Conservation (phyloP, 2,113 vertebrate species). For the Chunga burmeisteri region DNA sequence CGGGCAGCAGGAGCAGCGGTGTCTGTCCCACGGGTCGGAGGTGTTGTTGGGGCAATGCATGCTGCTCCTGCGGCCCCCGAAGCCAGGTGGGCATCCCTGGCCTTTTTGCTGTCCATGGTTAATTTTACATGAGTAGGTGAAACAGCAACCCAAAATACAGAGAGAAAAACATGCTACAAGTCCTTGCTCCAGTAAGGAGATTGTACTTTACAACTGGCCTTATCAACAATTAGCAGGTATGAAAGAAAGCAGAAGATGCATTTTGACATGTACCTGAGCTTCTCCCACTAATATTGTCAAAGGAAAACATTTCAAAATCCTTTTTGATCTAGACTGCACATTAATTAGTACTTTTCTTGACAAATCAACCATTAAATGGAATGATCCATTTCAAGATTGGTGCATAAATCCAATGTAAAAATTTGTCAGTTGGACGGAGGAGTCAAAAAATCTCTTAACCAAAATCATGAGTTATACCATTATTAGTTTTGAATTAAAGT, state of each 20-base stretch:
- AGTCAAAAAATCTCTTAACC: background rate
- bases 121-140: background rate
- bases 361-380: background rate
- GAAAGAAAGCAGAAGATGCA: background rate
- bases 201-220: background rate
- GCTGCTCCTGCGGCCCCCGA: background rate
- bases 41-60: accelerated
- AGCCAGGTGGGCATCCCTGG: background rate
- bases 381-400: background rate
- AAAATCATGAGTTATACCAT: background rate
- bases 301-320: background rate
- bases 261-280: background rate
- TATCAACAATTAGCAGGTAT: background rate
- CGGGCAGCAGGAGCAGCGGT: background rate
- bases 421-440: background rate
- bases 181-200: background rate
- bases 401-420: background rate
- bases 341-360: constrained; percentile 5
- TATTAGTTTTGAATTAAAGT: constrained; percentile 17
- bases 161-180: background rate
- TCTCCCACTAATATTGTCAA: background rate
- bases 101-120: background rate
- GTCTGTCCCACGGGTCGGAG: accelerated
- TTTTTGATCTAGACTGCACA: background rate
- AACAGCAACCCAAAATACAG: background rate